Conservation (phyloP, 2,113 vertebrate species). For the Bettongia penicillata region DNA sequence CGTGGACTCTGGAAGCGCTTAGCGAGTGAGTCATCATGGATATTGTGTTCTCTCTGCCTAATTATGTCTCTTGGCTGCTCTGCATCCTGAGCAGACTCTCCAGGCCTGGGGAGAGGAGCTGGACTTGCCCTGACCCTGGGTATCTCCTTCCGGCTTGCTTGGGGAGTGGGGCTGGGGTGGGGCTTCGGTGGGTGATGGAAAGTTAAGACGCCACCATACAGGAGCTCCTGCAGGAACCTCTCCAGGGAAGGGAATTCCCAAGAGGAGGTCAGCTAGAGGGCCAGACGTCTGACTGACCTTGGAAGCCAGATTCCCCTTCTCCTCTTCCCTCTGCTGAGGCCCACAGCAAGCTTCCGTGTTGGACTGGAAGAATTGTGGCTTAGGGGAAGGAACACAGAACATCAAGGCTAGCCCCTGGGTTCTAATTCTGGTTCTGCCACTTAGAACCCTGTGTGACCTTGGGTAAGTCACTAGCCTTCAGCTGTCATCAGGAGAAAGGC, state of each 20-base stretch:
- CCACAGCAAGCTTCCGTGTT: too few species aligned
- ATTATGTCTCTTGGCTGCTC: not conserved
- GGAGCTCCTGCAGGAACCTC: not conserved
- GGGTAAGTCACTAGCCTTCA: too few species aligned
- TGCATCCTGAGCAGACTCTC: not conserved
- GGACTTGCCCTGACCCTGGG: not conserved
- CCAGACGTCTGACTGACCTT: too few species aligned
- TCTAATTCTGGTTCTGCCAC: too few species aligned
- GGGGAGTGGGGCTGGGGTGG: not conserved
- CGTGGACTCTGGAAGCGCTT: not conserved
- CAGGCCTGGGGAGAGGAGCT: fast-evolving
- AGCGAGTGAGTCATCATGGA: not conserved
- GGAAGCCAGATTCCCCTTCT: not conserved
- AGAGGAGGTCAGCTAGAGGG: too few species aligned
- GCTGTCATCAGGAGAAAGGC: too few species aligned
- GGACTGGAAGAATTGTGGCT: too few species aligned
- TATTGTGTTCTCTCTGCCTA: not conserved
- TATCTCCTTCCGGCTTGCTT: not conserved
- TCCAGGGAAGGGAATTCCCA: not conserved
- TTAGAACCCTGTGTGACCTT: too few species aligned
- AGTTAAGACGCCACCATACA: not conserved
- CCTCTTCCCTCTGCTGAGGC: not conserved
- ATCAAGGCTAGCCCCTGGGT: too few species aligned
- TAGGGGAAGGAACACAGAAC: too few species aligned
- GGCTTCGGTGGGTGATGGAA: not conserved